These are phyloP conservation scores for Drosophila athabasca DNA, from an alignment of 1,140 invertebrate genomes.

Conservation along the genomic window DNA sequence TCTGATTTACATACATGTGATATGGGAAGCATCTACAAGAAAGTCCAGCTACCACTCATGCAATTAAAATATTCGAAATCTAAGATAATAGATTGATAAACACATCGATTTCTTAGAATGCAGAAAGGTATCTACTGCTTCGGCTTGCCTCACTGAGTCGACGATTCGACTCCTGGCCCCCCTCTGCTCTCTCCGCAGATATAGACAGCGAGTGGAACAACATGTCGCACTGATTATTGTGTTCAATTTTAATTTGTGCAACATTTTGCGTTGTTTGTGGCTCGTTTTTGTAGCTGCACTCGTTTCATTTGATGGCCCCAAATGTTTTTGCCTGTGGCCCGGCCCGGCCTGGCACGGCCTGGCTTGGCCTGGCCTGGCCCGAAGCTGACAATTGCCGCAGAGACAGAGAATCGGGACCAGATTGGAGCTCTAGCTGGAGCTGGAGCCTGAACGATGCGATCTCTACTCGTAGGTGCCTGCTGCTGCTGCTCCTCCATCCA, in stretches of 20 bases:
- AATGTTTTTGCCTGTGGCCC: constrained; percentile 30
- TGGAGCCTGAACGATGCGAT: constrained; percentile 15
- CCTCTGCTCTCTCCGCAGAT: constrained; percentile 12
- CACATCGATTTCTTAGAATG: neutral
- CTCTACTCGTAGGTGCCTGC: neutral
- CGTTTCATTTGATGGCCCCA: constrained; percentile 60
- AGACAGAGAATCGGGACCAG: constrained; percentile 36
- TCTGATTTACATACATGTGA: too few species aligned
- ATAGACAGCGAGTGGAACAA: constrained; percentile 49
- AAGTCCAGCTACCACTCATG: too few species aligned
- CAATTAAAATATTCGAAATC: too few species aligned
- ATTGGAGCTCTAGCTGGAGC: constrained; percentile 28
- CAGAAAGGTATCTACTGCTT: neutral
- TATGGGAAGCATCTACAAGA: too few species aligned
- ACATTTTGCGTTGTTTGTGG: constrained; percentile 63
- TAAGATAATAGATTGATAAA: too few species aligned
- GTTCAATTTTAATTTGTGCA: constrained; percentile 79
- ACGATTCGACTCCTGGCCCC: neutral
- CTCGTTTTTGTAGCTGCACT: constrained; percentile 34
- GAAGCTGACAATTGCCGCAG: constrained; percentile 59
- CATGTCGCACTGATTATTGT: constrained; percentile 77
- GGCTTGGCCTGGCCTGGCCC: neutral
- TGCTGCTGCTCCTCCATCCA: constrained; percentile 19
- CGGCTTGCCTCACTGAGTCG: neutral
- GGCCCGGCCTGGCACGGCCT: neutral